phyloP scores from a whole-genome alignment of 2,113 vertebrate genomes.

The Circaetus cinerascens region DNA sequence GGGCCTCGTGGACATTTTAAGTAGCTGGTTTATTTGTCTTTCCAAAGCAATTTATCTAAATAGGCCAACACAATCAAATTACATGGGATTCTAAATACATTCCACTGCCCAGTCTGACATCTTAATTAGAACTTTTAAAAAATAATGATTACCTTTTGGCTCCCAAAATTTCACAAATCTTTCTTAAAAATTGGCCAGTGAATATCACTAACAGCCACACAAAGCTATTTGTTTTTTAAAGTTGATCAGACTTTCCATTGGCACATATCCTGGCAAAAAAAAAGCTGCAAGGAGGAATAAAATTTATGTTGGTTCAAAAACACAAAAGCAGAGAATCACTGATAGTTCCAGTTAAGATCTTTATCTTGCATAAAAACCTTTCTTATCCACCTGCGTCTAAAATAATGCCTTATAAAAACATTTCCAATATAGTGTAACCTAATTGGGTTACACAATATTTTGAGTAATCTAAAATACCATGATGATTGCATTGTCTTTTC shows the following conservation, averaged over 20 bases:
- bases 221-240: slow-evolving; percentile 67
- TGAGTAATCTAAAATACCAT: slow-evolving; percentile 19
- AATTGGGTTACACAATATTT: background rate
- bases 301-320: slow-evolving; percentile 19
- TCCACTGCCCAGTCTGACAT: slow-evolving; percentile 69
- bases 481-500: background rate
- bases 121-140: slow-evolving; percentile 77
- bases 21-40: slow-evolving; percentile 77
- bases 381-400: background rate
- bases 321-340: background rate
- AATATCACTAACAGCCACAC: slow-evolving; percentile 64
- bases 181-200: slow-evolving; percentile 69
- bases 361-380: background rate
- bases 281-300: background rate
- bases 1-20: slow-evolving; percentile 72
- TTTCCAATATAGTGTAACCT: background rate
- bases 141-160: slow-evolving; percentile 65
- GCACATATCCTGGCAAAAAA: slow-evolving; percentile 50
- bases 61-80: slow-evolving; percentile 79
- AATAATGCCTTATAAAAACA: background rate
- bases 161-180: slow-evolving; percentile 67
- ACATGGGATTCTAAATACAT: slow-evolving; percentile 73
- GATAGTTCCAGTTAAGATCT: background rate
- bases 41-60: slow-evolving; percentile 77
- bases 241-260: slow-evolving; percentile 75